Evolutionary conservation across 35 echinoderm and acorn worm genomes (phyloP).

Genomic region (Holothuria glaberrima): DNA sequence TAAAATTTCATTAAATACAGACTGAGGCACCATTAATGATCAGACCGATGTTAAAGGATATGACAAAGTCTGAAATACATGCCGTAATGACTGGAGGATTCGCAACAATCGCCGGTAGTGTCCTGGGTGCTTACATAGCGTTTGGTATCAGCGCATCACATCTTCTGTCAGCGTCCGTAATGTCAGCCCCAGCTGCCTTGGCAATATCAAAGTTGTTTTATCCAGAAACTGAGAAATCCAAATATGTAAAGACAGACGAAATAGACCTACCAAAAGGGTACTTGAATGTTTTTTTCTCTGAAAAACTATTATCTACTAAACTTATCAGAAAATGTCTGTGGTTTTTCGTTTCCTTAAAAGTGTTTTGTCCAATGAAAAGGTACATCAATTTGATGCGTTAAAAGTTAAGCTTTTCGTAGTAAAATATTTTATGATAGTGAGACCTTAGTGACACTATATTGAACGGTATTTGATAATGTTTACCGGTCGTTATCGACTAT

Average conservation of each 20-base stretch:
- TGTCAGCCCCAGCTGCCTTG: constrained; percentile 60
- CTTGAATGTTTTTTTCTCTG: background rate
- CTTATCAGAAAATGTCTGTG: background rate
- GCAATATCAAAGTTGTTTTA: constrained; percentile 61
- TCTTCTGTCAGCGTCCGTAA: constrained; percentile 47
- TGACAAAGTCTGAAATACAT: constrained; percentile 58
- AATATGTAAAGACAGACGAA: constrained; percentile 13
- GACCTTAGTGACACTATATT: no score
- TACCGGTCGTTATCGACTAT: no score
- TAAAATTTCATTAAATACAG: background rate
- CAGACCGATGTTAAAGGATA: constrained; percentile 42
- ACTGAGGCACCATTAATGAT: constrained; percentile 59
- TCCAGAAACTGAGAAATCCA: constrained; percentile 56
- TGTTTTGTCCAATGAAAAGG: no score
- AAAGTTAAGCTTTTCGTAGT: no score
- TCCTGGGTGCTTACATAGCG: constrained; percentile 51
- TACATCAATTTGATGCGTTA: no score
- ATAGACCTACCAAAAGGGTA: constrained; percentile 65
- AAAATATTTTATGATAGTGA: no score
- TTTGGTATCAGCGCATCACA: constrained; percentile 65
- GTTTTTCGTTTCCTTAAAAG: background rate
- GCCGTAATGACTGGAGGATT: constrained; percentile 61
- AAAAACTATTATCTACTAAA: no score
- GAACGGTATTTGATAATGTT: no score
- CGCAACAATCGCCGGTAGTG: constrained; percentile 56